phyloP scores from a whole-genome alignment of 2,888 invertebrate genomes.

The Digitonthophagus gazella region DNA sequence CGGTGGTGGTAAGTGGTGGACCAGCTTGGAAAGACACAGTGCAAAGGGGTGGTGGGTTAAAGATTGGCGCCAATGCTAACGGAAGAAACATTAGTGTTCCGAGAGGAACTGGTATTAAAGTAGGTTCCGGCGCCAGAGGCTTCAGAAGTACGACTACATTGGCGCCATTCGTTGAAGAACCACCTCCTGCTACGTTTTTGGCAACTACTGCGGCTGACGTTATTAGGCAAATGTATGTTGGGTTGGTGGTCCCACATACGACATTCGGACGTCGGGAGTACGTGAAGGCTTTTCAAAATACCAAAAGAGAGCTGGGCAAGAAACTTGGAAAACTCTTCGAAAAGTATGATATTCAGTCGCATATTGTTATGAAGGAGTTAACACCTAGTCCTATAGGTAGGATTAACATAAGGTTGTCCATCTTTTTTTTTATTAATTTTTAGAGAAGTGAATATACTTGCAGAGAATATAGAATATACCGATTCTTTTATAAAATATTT shows the following conservation, averaged over 20 bases:
- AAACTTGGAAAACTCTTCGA: constrained; percentile 66
- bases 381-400: constrained; percentile 75
- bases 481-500: no score
- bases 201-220: constrained; percentile 29
- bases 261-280: constrained; percentile 73
- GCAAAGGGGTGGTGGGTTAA: constrained; percentile 47
- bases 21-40: constrained; percentile 48
- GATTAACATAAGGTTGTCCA: no score
- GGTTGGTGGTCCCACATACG: constrained; percentile 75
- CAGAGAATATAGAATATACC: no score
- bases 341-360: constrained; percentile 66
- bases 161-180: constrained; percentile 43
- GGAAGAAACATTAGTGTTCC: constrained; percentile 28
- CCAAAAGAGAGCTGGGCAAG: constrained; percentile 64
- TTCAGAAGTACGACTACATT: constrained; percentile 37
- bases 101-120: constrained; percentile 47
- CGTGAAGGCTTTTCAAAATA: constrained; percentile 67
- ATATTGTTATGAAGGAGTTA: constrained; percentile 68
- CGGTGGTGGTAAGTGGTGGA: constrained; percentile 49
- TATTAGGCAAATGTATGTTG: constrained; percentile 56
- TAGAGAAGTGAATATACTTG: background rate
- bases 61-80: constrained; percentile 26
- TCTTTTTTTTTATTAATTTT: background rate
- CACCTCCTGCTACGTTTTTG: constrained; percentile 45
- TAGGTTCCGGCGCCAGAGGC: constrained; percentile 35